These are phyloP conservation scores for Neocloeon triangulifer DNA, from an alignment of 1,140 invertebrate genomes.

Conservation along the genomic window DNA sequence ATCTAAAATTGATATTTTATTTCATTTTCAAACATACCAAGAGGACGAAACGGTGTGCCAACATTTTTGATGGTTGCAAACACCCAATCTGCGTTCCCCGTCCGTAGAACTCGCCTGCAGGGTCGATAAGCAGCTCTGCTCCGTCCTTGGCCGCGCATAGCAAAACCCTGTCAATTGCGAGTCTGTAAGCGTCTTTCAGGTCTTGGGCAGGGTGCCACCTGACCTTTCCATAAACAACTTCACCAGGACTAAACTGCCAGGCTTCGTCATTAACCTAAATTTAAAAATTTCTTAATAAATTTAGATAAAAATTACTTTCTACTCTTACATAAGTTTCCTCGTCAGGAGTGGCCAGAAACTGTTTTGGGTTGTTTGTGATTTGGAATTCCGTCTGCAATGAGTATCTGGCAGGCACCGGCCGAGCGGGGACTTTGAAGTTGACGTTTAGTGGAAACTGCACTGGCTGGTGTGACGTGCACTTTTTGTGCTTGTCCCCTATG, in stretches of 20 bases:
- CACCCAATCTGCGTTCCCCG: conserved; percentile 24
- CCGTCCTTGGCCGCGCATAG: conserved; percentile 23
- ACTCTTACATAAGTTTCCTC: too few species aligned
- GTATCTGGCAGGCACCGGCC: conserved; percentile 21
- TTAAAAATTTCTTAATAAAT: too few species aligned
- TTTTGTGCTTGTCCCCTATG: conserved; percentile 10
- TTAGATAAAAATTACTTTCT: too few species aligned
- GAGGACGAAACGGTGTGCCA: conserved; percentile 22
- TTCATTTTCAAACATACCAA: conserved; percentile 14
- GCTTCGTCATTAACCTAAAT: background rate
- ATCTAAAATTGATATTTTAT: conserved; percentile 2
- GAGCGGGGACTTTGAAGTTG: conserved; percentile 21
- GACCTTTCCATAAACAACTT: conserved; percentile 22
- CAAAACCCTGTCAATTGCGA: conserved; percentile 21
- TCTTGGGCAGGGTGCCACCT: conserved; percentile 23
- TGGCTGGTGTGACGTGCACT: conserved; percentile 16
- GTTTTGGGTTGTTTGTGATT: conserved; percentile 17
- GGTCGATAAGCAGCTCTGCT: conserved; percentile 23
- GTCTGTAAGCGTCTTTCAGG: conserved; percentile 18
- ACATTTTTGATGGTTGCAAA: conserved; percentile 17
- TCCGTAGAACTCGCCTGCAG: conserved; percentile 18
- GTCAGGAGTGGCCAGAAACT: conserved; percentile 17
- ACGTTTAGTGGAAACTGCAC: conserved; percentile 21
- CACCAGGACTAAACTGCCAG: conserved; percentile 11
- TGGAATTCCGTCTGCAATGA: conserved; percentile 24